Evolutionary conservation across 1,140 invertebrate species (phyloP).

Genomic region (Drosophila ananassae): DNA sequence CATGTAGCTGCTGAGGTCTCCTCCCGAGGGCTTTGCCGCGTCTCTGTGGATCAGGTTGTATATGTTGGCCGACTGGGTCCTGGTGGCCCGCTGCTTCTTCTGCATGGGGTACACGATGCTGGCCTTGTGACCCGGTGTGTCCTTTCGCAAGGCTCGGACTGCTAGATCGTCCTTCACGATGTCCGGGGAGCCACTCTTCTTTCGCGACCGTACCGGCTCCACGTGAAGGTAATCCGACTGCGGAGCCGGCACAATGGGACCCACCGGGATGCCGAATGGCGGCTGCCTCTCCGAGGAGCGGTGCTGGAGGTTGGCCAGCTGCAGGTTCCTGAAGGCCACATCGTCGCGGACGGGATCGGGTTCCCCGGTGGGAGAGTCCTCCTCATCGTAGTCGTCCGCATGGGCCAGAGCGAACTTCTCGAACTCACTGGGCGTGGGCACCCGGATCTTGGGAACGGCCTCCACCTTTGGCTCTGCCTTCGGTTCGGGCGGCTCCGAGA

Average conservation of each 20-base stretch:
- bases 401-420: conserved; percentile 76
- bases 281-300: conserved; percentile 92
- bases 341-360: conserved; percentile 93
- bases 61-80: conserved; percentile 92
- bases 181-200: conserved; percentile 87
- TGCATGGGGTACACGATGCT: conserved; percentile 70
- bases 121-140: conserved; percentile 84
- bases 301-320: conserved; percentile 89
- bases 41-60: conserved; percentile 88
- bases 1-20: conserved; percentile 77
- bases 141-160: conserved; percentile 92
- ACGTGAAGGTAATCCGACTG: conserved; percentile 93
- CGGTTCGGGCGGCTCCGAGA: conserved; percentile 91
- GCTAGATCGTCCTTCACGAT: conserved; percentile 94
- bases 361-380: conserved; percentile 86
- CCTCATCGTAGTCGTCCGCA: conserved; percentile 84
- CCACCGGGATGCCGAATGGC: conserved; percentile 94
- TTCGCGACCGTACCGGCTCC: conserved; percentile 70
- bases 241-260: conserved; percentile 89
- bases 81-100: conserved; percentile 90
- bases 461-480: conserved; percentile 85
- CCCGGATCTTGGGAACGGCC: conserved; percentile 87
- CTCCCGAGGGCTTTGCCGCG: conserved; percentile 81
- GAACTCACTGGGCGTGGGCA: conserved; percentile 84
- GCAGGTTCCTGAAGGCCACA: conserved; percentile 91